Percentiles rank a stretch among this genome's conserved stretches.
phyloP scores from a whole-genome alignment of 2,797 vertebrate genomes.

The Tokudaia tokunoshimensis region DNA sequence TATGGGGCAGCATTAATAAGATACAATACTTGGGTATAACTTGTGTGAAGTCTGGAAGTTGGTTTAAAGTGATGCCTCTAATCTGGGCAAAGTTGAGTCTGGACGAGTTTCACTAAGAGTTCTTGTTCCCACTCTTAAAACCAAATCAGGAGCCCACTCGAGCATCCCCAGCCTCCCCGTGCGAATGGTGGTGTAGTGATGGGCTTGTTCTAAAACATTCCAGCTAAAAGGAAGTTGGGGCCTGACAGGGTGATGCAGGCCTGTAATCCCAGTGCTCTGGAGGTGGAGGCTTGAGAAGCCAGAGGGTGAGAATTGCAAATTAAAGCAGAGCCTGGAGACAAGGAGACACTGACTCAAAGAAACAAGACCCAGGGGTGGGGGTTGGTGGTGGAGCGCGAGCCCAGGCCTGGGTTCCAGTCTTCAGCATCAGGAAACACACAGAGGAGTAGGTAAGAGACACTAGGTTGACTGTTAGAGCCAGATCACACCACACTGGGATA shows the following conservation, averaged over 20 bases:
- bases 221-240: not conserved
- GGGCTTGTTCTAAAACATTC: not conserved
- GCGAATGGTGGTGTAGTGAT: not conserved
- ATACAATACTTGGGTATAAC: not conserved
- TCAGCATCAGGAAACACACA: not conserved
- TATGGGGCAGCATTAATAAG: not conserved
- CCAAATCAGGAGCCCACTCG: not conserved
- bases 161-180: not conserved
- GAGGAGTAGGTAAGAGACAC: not conserved
- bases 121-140: not conserved
- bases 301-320: not conserved
- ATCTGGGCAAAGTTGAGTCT: not conserved
- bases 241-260: not conserved
- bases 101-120: not conserved
- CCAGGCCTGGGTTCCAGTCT: not conserved
- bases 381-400: too few species aligned
- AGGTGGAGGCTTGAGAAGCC: not conserved
- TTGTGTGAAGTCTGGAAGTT: not conserved
- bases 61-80: not conserved
- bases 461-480: not conserved
- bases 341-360: not conserved
- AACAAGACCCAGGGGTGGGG: not conserved
- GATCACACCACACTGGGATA: not conserved
- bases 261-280: not conserved
- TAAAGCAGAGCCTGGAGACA: not conserved